These are phyloP conservation scores for Lagopus muta DNA, from an alignment of 2,113 vertebrate species.

Conservation along the genomic window DNA sequence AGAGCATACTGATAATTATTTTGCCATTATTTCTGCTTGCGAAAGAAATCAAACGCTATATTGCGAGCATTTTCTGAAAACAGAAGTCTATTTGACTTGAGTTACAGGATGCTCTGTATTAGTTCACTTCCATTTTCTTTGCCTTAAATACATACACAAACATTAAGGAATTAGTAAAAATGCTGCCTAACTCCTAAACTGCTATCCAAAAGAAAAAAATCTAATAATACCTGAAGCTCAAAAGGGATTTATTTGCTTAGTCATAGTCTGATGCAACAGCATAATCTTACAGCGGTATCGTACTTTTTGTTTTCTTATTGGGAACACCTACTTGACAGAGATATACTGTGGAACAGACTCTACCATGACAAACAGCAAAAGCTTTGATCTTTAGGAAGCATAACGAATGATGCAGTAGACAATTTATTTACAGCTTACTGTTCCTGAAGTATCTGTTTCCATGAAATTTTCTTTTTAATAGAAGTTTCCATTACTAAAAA, in stretches of 20 bases:
- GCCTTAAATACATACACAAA: neutral
- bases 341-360: neutral
- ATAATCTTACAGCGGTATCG: neutral
- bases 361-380: neutral
- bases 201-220: neutral
- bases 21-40: neutral
- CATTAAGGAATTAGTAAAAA: neutral
- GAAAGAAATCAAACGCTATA: neutral
- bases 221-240: neutral
- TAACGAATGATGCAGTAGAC: neutral
- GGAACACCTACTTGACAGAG: neutral
- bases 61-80: neutral
- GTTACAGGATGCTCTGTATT: neutral
- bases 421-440: neutral
- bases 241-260: neutral
- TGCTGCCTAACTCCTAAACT: neutral
- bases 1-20: neutral
- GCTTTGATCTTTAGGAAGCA: neutral
- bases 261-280: neutral
- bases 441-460: neutral
- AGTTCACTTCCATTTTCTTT: accelerated
- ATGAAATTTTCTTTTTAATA: neutral
- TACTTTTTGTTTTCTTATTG: neutral
- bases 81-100: neutral
- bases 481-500: neutral